Evolutionary conservation across 2,888 invertebrate genomes (phyloP).

Genomic region (Plutella xylostella): DNA sequence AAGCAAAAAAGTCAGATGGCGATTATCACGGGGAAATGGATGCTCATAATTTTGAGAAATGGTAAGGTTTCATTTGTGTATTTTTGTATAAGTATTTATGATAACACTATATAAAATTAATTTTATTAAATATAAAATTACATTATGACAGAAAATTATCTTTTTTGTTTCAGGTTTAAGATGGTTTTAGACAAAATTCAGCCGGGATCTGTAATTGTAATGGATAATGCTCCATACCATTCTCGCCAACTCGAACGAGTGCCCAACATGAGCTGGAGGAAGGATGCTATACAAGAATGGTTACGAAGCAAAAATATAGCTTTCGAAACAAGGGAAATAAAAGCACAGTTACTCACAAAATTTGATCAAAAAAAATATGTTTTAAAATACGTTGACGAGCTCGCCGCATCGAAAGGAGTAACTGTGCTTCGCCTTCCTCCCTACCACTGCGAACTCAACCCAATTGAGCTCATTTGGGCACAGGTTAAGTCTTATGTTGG

Average conservation of each 20-base stretch:
- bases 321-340: slow-evolving; percentile 2
- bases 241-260: slow-evolving; percentile 9
- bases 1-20: slow-evolving; percentile 17
- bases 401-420: background rate
- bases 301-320: slow-evolving; percentile 6
- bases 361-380: background rate
- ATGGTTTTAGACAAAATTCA: slow-evolving; percentile 3
- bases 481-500: slow-evolving; percentile 3
- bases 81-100: no score
- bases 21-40: slow-evolving; percentile 18
- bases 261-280: slow-evolving; percentile 15
- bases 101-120: no score
- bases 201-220: slow-evolving; percentile 9
- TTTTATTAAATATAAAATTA: no score
- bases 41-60: slow-evolving; percentile 17
- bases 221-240: slow-evolving; percentile 17
- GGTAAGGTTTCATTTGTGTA: no score
- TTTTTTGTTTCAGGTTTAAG: no score
- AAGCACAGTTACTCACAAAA: slow-evolving; percentile 6
- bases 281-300: slow-evolving; percentile 11
- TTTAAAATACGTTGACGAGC: background rate
- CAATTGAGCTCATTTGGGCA: slow-evolving; percentile 7
- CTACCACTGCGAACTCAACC: slow-evolving; percentile 1
- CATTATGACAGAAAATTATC: no score
- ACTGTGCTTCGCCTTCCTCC: background rate